phyloP scores from a whole-genome alignment of 2,888 invertebrate species.

The Endotricha flammealis region DNA sequence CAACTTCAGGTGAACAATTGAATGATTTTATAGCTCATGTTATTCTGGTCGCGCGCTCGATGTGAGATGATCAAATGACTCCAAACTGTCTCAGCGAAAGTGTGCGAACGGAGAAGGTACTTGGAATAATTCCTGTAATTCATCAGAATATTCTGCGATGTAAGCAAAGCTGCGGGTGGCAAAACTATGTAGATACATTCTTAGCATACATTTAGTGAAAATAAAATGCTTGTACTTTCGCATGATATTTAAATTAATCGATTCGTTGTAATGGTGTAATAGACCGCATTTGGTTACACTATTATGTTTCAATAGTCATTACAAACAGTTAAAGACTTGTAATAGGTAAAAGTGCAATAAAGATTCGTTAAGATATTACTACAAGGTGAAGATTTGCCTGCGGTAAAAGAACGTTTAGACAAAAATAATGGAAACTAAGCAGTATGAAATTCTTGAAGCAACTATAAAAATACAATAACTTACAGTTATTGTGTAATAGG shows the following conservation, averaged over 20 bases:
- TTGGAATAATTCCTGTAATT: constrained; percentile 66
- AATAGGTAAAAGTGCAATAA: not conserved
- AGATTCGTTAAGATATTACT: constrained; percentile 1
- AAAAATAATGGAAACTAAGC: too few relatives aligned
- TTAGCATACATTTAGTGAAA: constrained; percentile 33
- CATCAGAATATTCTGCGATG: constrained; percentile 49
- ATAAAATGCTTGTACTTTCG: constrained; percentile 25
- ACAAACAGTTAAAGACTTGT: not conserved
- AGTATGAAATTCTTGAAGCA: too few relatives aligned
- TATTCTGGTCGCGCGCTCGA: constrained; percentile 30
- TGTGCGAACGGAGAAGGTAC: constrained; percentile 53
- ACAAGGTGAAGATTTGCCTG: not conserved
- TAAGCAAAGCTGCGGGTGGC: constrained; percentile 58
- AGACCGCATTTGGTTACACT: not conserved
- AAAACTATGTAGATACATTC: constrained; percentile 37
- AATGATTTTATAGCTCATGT: constrained; percentile 28
- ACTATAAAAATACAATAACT: too few relatives aligned
- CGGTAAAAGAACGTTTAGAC: too few relatives aligned
- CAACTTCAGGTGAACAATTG: constrained; percentile 2
- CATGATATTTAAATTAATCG: constrained; percentile 10
- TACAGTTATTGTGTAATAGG: not conserved
- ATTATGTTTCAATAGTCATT: constrained; percentile 5
- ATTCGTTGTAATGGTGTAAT: constrained; percentile 2
- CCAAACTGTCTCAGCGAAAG: constrained; percentile 73
- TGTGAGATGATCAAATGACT: constrained; percentile 41